Conservation (phyloP, 2,888 invertebrate genomes). For the Lypha dubia region DNA sequence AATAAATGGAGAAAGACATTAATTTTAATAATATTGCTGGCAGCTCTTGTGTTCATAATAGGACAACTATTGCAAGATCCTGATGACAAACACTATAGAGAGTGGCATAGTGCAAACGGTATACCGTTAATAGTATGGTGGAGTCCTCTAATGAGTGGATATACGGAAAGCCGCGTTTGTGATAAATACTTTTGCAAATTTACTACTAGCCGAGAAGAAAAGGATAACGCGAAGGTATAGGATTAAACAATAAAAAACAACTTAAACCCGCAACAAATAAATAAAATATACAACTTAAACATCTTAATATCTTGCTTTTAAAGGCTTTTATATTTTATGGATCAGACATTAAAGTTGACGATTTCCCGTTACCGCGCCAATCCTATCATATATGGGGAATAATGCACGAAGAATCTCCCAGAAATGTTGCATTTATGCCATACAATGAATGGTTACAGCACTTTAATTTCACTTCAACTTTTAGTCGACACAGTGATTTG, state of each 20-base stretch:
- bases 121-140: conserved; percentile 74
- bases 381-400: conserved; percentile 88
- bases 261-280: too few species aligned
- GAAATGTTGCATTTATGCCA: conserved; percentile 89
- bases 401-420: conserved; percentile 94
- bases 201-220: conserved; percentile 72
- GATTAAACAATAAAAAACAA: not conserved
- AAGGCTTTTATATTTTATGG: conserved; percentile 91
- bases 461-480: conserved; percentile 92
- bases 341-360: conserved; percentile 86
- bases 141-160: conserved; percentile 72
- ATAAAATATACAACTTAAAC: too few species aligned
- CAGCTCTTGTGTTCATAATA: conserved; percentile 32
- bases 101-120: conserved; percentile 15
- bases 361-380: conserved; percentile 88
- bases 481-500: conserved; percentile 89
- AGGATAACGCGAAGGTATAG: conserved; percentile 70
- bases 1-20: conserved; percentile 57
- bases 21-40: conserved; percentile 42
- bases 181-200: conserved; percentile 75
- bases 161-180: conserved; percentile 73
- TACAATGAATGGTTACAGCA: conserved; percentile 86
- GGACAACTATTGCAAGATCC: conserved; percentile 39
- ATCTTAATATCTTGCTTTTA: not conserved
- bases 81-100: not conserved